Conservation (phyloP, 2,797 vertebrate species). For the Sparidentex hasta region DNA sequence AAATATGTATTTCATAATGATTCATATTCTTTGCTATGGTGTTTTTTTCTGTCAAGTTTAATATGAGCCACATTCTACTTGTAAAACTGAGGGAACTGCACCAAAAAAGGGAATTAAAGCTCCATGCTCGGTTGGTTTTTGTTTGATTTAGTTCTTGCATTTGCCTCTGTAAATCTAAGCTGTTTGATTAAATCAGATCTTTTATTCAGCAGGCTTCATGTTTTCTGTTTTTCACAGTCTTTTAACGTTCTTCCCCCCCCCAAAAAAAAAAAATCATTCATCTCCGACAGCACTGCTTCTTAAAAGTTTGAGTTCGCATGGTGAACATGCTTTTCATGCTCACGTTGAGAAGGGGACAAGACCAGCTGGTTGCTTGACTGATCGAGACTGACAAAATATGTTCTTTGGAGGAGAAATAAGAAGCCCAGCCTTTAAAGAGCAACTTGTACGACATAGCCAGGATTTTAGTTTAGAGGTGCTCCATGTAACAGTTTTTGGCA, state of each 20-base stretch:
- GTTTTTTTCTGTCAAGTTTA: neutral
- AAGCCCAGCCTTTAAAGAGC: neutral
- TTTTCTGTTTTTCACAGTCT: neutral
- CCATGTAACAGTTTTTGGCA: no score
- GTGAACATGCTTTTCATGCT: neutral
- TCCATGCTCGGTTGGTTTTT: neutral
- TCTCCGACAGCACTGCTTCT: neutral
- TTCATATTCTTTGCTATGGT: neutral
- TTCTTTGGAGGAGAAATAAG: neutral
- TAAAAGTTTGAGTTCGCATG: neutral
- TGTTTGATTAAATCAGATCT: conserved; percentile 14
- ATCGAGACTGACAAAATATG: neutral
- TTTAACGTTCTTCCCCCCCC: neutral
- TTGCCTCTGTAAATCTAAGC: neutral
- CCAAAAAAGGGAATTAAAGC: neutral
- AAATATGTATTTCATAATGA: neutral
- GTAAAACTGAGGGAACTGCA: neutral
- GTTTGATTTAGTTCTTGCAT: neutral
- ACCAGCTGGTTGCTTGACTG: neutral
- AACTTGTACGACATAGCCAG: no score
- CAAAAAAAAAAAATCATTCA: neutral
- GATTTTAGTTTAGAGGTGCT: no score
- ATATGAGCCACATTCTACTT: neutral
- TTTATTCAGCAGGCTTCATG: neutral
- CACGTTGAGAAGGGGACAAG: neutral